Conservation (phyloP, 1,140 invertebrate genomes). For the Scaptomyza pallida region DNA sequence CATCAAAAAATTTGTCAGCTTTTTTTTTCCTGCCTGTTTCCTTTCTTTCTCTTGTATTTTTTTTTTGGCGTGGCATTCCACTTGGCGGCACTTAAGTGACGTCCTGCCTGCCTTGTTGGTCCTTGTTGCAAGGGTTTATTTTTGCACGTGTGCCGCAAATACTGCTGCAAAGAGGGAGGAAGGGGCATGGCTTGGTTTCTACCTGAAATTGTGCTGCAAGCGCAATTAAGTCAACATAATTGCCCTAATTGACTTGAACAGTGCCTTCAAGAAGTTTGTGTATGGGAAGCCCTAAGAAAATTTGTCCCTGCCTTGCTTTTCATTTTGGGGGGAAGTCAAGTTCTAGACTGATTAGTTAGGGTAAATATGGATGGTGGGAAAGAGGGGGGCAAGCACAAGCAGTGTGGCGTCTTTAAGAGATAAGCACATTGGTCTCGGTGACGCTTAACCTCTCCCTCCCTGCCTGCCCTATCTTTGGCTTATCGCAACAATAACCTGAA, state of each 20-base stretch:
- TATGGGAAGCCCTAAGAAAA: slow-evolving; percentile 34
- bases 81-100: slow-evolving; percentile 65
- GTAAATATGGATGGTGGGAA: neutral
- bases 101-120: slow-evolving; percentile 33
- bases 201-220: slow-evolving; percentile 62
- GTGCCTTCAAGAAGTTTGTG: slow-evolving; percentile 16
- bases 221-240: slow-evolving; percentile 78
- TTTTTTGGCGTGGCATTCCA: slow-evolving; percentile 65
- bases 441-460: slow-evolving; percentile 48
- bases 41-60: slow-evolving; percentile 20
- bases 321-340: slow-evolving; percentile 1
- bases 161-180: neutral
- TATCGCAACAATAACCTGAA: slow-evolving; percentile 40
- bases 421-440: slow-evolving; percentile 61
- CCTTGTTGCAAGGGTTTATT: slow-evolving; percentile 50
- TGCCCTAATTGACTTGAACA: slow-evolving; percentile 78
- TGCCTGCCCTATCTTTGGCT: slow-evolving; percentile 21
- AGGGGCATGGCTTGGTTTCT: neutral
- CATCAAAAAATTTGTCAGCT: slow-evolving; percentile 59
- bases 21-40: neutral
- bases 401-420: slow-evolving; percentile 55
- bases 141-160: slow-evolving; percentile 62
- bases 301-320: slow-evolving; percentile 2
- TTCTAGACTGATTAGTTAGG: slow-evolving; percentile 4
- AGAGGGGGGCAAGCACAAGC: slow-evolving; percentile 34